A percentile compares a stretch with the other conserved stretches of the same genome.
phyloP scores from a whole-genome alignment of 2,888 invertebrate species.

The Iselma pallidipennis region DNA sequence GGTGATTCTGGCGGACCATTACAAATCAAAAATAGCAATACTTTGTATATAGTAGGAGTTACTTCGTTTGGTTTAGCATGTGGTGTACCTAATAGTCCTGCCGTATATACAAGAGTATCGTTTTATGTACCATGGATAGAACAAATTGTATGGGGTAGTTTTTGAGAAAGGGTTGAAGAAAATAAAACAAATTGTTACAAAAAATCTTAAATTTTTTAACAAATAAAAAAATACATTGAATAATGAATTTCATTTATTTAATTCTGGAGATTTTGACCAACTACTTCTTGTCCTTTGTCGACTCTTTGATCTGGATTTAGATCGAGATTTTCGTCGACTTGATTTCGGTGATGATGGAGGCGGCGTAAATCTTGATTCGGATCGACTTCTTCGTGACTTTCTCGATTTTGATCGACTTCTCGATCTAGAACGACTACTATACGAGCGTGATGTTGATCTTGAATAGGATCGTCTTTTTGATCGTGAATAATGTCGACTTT shows the following conservation, averaged over 20 bases:
- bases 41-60: conserved; percentile 12
- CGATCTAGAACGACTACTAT: conserved; percentile 36
- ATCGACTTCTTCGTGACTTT: conserved; percentile 41
- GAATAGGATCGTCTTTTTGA: conserved; percentile 24
- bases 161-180: background rate
- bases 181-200: background rate
- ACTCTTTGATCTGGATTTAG: conserved; percentile 24
- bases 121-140: conserved; percentile 23
- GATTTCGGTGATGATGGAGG: conserved; percentile 34
- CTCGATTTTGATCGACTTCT: conserved; percentile 34
- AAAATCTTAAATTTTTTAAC: too few relatives aligned
- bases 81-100: conserved; percentile 19
- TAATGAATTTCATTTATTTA: background rate
- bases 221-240: background rate
- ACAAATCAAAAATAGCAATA: conserved; percentile 10
- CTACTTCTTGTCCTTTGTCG: conserved; percentile 23
- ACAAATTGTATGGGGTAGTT: conserved; percentile 10
- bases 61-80: conserved; percentile 19
- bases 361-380: conserved; percentile 32
- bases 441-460: conserved; percentile 9
- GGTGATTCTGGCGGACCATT: conserved; percentile 20
- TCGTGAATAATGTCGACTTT: conserved; percentile 24
- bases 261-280: background rate
- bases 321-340: conserved; percentile 22
- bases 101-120: conserved; percentile 23